Conservation (phyloP, 2,797 vertebrate genomes). For the Scolopax rusticola region DNA sequence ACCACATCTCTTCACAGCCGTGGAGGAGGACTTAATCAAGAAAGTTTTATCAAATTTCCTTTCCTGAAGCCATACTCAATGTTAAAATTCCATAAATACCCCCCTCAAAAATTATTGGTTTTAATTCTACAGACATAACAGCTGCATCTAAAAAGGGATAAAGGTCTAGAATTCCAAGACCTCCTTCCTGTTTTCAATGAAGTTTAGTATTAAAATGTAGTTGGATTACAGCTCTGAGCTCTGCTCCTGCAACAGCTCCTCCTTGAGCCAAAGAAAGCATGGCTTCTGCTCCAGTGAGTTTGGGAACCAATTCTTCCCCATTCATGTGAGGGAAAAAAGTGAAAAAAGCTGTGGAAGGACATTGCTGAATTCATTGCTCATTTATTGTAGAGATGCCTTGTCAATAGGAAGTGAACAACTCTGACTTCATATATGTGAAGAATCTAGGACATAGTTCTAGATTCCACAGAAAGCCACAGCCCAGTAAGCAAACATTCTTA, state of each 20-base stretch:
- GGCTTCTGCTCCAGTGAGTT: background rate
- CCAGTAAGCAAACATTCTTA: slow-evolving; percentile 41
- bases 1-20: accelerated
- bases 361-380: background rate
- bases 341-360: background rate
- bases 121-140: background rate
- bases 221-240: background rate
- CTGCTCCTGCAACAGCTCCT: background rate
- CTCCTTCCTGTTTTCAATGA: background rate
- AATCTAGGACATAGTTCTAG: background rate
- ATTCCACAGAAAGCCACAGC: slow-evolving; percentile 2
- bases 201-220: background rate
- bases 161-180: background rate
- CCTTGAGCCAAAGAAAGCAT: background rate
- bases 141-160: background rate
- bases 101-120: background rate
- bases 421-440: slow-evolving; percentile 23
- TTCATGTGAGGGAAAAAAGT: background rate
- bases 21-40: background rate
- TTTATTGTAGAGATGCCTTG: background rate
- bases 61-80: background rate
- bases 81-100: background rate
- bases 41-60: background rate
- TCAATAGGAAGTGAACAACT: background rate
- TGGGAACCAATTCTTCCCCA: background rate